These are phyloP conservation scores for Falco concolor DNA, from an alignment of 2,797 vertebrate species.

Conservation along the genomic window DNA sequence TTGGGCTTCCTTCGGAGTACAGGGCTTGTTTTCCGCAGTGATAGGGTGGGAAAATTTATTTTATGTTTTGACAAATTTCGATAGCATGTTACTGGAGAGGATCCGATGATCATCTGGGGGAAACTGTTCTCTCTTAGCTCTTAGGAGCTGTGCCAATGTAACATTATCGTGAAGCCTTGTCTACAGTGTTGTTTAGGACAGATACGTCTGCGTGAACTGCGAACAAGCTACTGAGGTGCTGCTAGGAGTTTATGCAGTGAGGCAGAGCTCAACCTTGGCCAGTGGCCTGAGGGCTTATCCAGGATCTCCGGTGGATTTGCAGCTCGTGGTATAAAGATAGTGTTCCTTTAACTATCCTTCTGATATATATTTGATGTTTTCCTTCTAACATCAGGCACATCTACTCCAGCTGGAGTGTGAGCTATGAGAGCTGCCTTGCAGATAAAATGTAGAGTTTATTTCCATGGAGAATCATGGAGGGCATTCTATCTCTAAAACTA, in stretches of 20 bases:
- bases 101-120: rapidly evolving
- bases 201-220: not conserved
- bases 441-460: not conserved
- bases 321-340: not conserved
- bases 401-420: not conserved
- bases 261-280: not conserved
- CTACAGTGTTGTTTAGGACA: not conserved
- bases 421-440: not conserved
- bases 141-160: not conserved
- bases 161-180: not conserved
- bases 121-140: not conserved
- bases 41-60: not conserved
- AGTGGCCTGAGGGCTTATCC: not conserved
- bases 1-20: not conserved
- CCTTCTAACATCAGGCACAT: not conserved
- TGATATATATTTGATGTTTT: not conserved
- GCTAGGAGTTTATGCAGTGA: not conserved
- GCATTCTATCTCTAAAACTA: not conserved
- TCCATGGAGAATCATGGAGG: not conserved
- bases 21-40: not conserved
- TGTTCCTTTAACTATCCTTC: not conserved
- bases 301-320: not conserved
- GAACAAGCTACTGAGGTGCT: not conserved
- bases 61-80: not conserved
- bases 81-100: not conserved